Percentiles rank a stretch among this genome's conserved stretches.
These are phyloP conservation scores for Campoplex nolae DNA, from an alignment of 2,888 invertebrate genomes.

Conservation along the genomic window DNA sequence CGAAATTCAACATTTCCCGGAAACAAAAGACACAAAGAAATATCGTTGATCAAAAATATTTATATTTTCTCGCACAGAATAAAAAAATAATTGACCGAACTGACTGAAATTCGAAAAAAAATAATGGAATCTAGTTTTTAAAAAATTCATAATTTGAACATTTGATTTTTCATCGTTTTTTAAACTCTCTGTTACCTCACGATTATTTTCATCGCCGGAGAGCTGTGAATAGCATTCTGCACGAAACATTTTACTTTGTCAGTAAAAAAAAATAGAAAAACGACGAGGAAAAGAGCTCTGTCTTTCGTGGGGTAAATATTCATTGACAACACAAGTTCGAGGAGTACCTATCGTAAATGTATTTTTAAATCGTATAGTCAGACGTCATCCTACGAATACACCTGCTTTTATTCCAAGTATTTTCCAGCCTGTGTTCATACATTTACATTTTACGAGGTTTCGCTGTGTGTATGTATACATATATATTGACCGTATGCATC, in stretches of 20 bases:
- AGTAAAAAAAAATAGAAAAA: too few relatives aligned
- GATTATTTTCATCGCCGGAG: background rate
- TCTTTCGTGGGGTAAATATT: background rate
- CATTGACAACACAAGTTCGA: slow-evolving; percentile 30
- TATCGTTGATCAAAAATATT: background rate
- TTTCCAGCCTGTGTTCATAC: slow-evolving; percentile 6
- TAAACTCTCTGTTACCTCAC: background rate
- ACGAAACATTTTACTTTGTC: background rate
- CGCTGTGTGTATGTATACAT: background rate
- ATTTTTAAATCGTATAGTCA: slow-evolving; percentile 2
- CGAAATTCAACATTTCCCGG: background rate
- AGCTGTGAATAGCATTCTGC: background rate
- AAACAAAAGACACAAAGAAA: background rate
- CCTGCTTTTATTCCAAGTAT: slow-evolving; percentile 15
- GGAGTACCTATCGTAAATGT: slow-evolving; percentile 20
- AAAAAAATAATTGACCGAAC: too few relatives aligned
- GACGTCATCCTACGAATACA: slow-evolving; percentile 10
- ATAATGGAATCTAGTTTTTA: background rate
- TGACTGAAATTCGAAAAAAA: background rate
- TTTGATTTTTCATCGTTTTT: background rate
- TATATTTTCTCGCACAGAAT: background rate
- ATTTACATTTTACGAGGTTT: background rate
- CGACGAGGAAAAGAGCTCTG: background rate
- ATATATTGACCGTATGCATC: background rate
- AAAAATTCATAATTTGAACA: too few relatives aligned